These are phyloP conservation scores for Drymodes brunneopygia DNA, from an alignment of 2,113 vertebrate genomes.

Conservation along the genomic window DNA sequence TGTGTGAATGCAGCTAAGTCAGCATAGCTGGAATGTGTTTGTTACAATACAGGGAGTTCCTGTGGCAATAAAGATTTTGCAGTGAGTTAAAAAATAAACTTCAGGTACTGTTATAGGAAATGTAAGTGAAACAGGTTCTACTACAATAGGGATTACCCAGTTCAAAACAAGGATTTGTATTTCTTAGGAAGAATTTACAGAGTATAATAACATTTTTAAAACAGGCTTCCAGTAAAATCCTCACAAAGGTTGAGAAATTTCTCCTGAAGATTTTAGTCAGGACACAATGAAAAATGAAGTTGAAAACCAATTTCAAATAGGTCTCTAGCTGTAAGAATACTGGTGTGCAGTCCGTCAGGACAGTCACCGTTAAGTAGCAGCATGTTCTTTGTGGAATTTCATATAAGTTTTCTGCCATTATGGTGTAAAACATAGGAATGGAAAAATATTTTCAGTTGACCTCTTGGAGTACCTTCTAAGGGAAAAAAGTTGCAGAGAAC, in stretches of 20 bases:
- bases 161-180: background rate
- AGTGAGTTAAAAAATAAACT: background rate
- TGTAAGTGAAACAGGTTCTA: background rate
- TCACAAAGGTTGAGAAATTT: background rate
- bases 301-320: background rate
- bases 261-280: background rate
- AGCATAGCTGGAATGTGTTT: background rate
- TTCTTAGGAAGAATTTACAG: background rate
- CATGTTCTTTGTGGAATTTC: background rate
- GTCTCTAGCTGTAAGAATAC: background rate
- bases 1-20: background rate
- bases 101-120: background rate
- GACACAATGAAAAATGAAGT: slow-evolving; percentile 5
- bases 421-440: background rate
- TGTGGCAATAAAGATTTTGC: background rate
- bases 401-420: background rate
- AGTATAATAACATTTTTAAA: background rate
- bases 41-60: background rate
- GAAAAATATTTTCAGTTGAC: background rate
- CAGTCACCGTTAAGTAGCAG: background rate
- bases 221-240: background rate
- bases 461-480: background rate
- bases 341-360: background rate
- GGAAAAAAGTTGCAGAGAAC: background rate
- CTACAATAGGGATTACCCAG: background rate